Base-by-base conservation (phyloP, 1,140 invertebrate species). In the Sminthurinus signatus region DNA sequence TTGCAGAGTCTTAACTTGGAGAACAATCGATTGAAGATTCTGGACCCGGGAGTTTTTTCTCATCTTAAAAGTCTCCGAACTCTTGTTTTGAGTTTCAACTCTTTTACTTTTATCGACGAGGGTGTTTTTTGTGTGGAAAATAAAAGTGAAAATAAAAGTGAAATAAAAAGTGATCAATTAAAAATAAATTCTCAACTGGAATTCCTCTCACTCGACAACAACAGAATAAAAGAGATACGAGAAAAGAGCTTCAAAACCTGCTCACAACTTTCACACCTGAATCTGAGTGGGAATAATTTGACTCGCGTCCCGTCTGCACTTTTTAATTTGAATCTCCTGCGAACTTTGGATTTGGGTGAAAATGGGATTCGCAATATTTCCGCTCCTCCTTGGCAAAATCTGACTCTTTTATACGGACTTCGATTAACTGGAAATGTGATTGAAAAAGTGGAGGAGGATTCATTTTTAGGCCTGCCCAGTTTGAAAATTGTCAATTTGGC, bases 401-500 rank as follows among this genome's bases (percentile, higher is more conserved):
- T 93, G 80, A 83, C 86, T 75, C 84, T 90, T 73, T 81, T 95
- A 57, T 89, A 88, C 70, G 89, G 88, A 2, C 79, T 95, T 21
- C 80, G 90, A 67, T 79, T 95, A 59, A 91, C 88, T 12, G 89
- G 91, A 77, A 95, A 95, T 77, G 84, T 86, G 69, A 87, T 95
- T 65, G 86, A 86, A n/a, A 89, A 89, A 75, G 84, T 95, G 12
- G 83, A 84, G 8, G 88, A 87, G 75, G 88, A 88, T 1, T 84
- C 89, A 8, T 93, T 94, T 75, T 85, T 86, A 73, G 86, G 87
- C 75, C 84, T 93, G 82, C 83, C 84, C 32, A 84, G 88, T 2
- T 78, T 96, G 29, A 89, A 90, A 78, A 91, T 92, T 69, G 79
- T 95, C 25, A 93, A 94, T 78, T 80, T 95, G 57, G 90, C 91